These are phyloP conservation scores for Volucella bombylans DNA, from an alignment of 2,888 invertebrate genomes.

Conservation along the genomic window DNA sequence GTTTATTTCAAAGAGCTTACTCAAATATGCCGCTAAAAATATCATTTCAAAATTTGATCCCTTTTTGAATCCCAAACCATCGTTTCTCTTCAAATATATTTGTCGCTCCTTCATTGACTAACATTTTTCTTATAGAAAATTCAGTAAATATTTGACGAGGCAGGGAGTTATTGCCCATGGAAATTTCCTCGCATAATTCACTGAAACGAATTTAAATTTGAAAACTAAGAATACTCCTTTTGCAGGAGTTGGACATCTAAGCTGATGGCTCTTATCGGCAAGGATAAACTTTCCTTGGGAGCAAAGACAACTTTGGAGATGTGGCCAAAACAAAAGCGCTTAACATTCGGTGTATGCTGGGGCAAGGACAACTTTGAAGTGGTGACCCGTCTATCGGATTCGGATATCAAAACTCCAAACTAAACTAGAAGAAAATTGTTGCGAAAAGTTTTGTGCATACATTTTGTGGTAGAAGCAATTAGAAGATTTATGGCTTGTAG, in stretches of 20 bases:
- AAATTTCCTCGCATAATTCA: conserved; percentile 37
- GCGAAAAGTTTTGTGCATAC: conserved; percentile 65
- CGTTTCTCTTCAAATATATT: too few relatives aligned
- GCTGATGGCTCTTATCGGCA: neutral
- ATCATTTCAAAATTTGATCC: too few relatives aligned
- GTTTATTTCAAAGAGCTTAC: too few relatives aligned
- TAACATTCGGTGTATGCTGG: conserved; percentile 34
- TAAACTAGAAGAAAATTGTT: conserved; percentile 54
- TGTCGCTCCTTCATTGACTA: neutral
- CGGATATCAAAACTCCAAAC: conserved; percentile 66
- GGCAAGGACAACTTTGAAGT: conserved; percentile 56
- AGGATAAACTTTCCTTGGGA: conserved; percentile 47
- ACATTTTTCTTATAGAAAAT: conserved; percentile 52
- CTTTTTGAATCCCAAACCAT: too few relatives aligned
- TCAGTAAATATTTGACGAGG: conserved; percentile 58
- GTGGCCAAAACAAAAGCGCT: conserved; percentile 69
- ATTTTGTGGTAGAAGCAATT: conserved; percentile 68
- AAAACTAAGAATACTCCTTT: conserved; percentile 57
- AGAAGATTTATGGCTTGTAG: conserved; percentile 64
- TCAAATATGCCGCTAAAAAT: too few relatives aligned
- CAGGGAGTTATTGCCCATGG: conserved; percentile 1
- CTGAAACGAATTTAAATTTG: conserved; percentile 70
- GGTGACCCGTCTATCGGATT: conserved; percentile 69
- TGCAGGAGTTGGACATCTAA: conserved; percentile 11
- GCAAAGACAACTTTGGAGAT: conserved; percentile 32